phyloP scores from a whole-genome alignment of 2,113 vertebrate genomes.

The Lamprotornis superbus region DNA sequence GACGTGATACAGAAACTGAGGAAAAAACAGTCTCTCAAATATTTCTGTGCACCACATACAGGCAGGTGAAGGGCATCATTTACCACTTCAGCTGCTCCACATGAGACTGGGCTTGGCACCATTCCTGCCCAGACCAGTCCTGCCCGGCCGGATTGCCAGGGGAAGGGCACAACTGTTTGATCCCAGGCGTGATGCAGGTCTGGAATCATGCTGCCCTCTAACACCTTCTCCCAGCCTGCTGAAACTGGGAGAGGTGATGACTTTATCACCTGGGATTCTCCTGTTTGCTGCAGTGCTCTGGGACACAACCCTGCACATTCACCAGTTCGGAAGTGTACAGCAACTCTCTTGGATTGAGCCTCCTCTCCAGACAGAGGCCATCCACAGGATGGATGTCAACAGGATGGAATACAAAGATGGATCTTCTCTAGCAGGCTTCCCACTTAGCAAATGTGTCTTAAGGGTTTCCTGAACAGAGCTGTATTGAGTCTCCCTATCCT shows the following conservation, averaged over 20 bases:
- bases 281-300: background rate
- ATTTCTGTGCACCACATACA: background rate
- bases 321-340: background rate
- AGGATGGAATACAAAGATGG: background rate
- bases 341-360: background rate
- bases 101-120: accelerated
- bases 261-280: background rate
- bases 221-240: background rate
- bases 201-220: background rate
- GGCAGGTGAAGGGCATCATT: background rate
- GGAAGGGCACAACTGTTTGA: background rate
- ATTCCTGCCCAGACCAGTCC: background rate
- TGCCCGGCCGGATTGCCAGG: accelerated
- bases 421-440: background rate
- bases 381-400: background rate
- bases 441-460: background rate
- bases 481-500: accelerated
- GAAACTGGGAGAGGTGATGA: background rate
- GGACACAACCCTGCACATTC: background rate
- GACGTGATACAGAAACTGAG: background rate
- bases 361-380: background rate
- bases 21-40: accelerated
- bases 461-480: background rate
- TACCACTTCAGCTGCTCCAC: background rate
- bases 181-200: accelerated